Conservation (phyloP, 2,113 vertebrate species). For the Periophthalmodon schlosseri region DNA sequence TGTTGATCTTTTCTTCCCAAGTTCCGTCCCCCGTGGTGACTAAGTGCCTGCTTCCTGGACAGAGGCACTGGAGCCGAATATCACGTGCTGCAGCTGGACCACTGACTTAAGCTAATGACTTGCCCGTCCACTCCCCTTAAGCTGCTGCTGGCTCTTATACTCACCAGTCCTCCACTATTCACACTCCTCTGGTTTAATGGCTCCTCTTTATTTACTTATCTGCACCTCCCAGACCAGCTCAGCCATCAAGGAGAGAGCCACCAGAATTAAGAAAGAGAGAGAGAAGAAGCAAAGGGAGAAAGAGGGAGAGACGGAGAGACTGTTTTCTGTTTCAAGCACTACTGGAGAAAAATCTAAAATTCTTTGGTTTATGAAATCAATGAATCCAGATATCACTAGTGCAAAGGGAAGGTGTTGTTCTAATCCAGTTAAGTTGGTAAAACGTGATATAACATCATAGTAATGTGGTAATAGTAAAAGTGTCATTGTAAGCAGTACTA, state of each 20-base stretch:
- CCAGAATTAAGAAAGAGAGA: constrained; percentile 14
- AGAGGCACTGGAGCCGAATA: neutral
- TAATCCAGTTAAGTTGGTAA: too few relatives aligned
- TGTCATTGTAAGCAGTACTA: too few relatives aligned
- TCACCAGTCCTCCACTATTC: neutral
- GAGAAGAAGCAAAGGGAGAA: constrained; percentile 2
- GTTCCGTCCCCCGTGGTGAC: neutral
- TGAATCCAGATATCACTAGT: neutral
- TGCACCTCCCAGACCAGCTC: constrained; percentile 24
- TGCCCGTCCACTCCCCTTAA: neutral
- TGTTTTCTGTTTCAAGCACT: neutral
- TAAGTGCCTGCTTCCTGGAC: neutral
- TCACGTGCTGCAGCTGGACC: constrained; percentile 3
- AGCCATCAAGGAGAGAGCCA: constrained; percentile 20
- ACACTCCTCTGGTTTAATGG: neutral
- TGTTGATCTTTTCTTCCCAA: neutral
- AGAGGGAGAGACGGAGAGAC: neutral
- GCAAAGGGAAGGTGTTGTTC: neutral
- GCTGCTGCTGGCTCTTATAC: neutral
- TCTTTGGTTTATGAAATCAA: neutral
- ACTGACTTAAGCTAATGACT: neutral
- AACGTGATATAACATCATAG: too few relatives aligned
- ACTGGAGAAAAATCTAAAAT: neutral
- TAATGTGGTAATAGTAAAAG: too few relatives aligned
- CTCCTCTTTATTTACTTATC: constrained; percentile 26